Evolutionary conservation across 2,797 vertebrate genomes (phyloP), one percentile per base, ranked within the genome.

Genomic region (Falco rusticolus): DNA sequence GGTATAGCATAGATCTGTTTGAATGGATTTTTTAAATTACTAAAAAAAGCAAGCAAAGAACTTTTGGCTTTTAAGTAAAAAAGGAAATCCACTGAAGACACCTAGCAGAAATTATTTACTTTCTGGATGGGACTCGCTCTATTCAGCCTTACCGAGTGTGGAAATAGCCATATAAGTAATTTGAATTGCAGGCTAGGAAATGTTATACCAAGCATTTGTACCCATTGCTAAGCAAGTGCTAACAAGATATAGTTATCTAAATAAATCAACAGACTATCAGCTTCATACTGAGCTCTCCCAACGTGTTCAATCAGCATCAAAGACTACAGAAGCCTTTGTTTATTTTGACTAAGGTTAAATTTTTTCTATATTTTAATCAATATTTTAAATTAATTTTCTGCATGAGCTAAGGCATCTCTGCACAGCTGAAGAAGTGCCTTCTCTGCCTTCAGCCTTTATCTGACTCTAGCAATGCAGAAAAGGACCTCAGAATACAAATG

Each of bases 151-250:
- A 88, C 15, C 17, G 80, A 88, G 31, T 28, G 18, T 51, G 75
- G 43, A 90, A 96, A 89, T 70, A 92, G 56, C 18, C 66, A 78
- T 43, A 69, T 45, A 91, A 59, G 59, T 80, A 0, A 84, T 85
- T 96, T 95, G 53, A 93, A 83, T 78, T 4, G 4, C 21, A 9
- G 54, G 16, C 57, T 95, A 18, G 21, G 80, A 92, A 96, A 94
- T 65, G 64, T 84, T 89, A 64, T 28, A 93, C n/a, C n/a, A 84
- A 80, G n/a, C 21, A 57, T 72, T 59, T 70, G 26, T 33, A 80
- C 71, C 43, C 63, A 89, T 69, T 93, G 54, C 85, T 81, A 89
- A 87, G 33, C 77, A 96, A 91, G 81, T 84, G 72, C 63, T 66
- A 94, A 88, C 72, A 74, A 82, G 86, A 51, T 25, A 51, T 12